Evolutionary conservation across 2,113 vertebrate species (phyloP), one percentile per base, ranked within the genome.

Genomic region (Tor tambroides): DNA sequence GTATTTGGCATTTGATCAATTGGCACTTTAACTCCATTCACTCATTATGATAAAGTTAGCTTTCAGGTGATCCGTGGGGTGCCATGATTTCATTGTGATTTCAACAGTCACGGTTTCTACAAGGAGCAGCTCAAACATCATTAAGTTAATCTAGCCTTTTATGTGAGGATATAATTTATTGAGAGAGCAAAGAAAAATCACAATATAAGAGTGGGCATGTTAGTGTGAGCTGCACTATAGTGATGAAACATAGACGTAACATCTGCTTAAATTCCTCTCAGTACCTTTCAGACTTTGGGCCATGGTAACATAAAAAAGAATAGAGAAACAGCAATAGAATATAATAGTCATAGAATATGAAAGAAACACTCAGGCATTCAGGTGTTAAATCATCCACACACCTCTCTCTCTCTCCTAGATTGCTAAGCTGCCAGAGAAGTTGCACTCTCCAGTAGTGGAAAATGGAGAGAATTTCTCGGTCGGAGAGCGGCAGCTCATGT

Each of bases 401-500:
- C n/a, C 43, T 83, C 7, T 63, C 23, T 49, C 26, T 32, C 35
- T 23, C 5, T 54, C 51, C 79, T 86, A 96, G 96, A 93, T 96
- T 86, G 92, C 91, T 80, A 93, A 89, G 78, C 91, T 96, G 30
- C 94, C 96, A 5, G 91, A 87, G 90, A 94, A 93, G 86, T 93
- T 96, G 32, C 77, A 95, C 51, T 92, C 94, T n/a, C 79, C 85
- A 38, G 94, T 97, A 7, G 85, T 87, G 88, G 95, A 96, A 91
- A 97, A 96, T 97, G 43, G 43, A 46, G 43, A 46, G 43, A 11
- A 46, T 46, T 46, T 46, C 43, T 46, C 96, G 21, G 95, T 96
- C 0, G 96, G 94, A 65, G 93, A 96, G 91, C 91, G 92, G 65
- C 96, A 96, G 89, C 93, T 96, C 35, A 93, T 96, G 51, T 97